Conservation (phyloP, 2,113 vertebrate genomes). For the Uria aalge region DNA sequence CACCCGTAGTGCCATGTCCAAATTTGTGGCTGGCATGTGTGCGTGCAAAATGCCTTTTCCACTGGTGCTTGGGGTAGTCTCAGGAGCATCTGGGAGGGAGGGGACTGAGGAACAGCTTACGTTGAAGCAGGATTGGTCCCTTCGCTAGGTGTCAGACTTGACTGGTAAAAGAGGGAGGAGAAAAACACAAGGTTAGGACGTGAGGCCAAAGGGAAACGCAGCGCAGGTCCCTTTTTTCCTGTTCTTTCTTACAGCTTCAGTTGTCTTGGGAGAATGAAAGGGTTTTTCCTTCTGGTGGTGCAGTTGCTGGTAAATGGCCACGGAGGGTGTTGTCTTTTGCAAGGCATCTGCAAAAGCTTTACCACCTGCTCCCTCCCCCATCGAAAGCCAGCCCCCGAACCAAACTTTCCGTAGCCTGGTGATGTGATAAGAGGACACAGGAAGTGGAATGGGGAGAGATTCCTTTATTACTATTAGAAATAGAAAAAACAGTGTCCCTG, state of each 20-base stretch:
- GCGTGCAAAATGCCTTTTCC: neutral
- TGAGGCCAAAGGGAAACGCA: neutral
- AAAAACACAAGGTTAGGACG: neutral
- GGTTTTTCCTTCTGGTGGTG: neutral
- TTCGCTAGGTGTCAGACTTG: neutral
- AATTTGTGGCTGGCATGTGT: accelerated
- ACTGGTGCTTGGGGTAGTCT: neutral
- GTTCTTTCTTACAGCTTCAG: neutral
- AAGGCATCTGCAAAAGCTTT: neutral
- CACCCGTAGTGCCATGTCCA: accelerated
- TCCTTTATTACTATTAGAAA: conserved; percentile 6
- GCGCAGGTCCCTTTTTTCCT: neutral
- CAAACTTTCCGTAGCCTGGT: neutral
- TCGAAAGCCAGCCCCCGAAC: neutral
- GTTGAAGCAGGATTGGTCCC: neutral
- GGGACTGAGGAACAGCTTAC: neutral
- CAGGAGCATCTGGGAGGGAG: accelerated
- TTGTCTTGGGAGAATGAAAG: neutral
- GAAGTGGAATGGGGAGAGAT: neutral
- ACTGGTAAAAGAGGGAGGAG: neutral
- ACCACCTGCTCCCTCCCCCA: neutral
- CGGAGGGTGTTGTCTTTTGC: neutral
- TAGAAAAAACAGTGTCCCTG: neutral
- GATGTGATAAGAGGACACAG: neutral
- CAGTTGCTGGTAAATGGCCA: neutral